Evolutionary conservation across 2,797 vertebrate species (phyloP).

Genomic region (Periparus ater): DNA sequence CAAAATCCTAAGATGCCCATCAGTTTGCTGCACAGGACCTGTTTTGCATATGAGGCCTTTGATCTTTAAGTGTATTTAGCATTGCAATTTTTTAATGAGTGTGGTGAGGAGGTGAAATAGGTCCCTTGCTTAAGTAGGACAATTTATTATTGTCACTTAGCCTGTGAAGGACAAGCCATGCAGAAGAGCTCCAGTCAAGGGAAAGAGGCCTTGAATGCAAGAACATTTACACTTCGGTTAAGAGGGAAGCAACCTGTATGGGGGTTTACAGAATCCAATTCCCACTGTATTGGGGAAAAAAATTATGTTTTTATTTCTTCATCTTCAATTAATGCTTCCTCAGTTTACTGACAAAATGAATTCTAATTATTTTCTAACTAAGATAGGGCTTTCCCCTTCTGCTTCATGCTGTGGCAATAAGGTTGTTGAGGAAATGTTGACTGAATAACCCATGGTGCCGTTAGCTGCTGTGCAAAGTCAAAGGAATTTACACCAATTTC

Average conservation of each 20-base stretch:
- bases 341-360: neutral
- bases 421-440: neutral
- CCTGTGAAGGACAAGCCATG: constrained; percentile 3
- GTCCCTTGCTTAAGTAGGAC: neutral
- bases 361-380: neutral
- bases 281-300: fast-evolving
- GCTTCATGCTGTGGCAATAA: neutral
- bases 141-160: constrained; percentile 1
- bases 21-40: neutral
- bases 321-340: neutral
- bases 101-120: neutral
- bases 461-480: neutral
- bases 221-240: neutral
- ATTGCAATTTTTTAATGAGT: neutral
- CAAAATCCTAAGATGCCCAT: neutral
- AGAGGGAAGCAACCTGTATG: neutral
- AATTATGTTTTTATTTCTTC: neutral
- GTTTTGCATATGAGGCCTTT: constrained; percentile 18
- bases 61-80: constrained; percentile 6
- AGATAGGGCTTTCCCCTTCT: neutral
- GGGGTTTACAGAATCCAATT: neutral
- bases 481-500: neutral
- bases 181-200: neutral
- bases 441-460: neutral
- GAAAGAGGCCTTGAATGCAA: neutral